Conservation (phyloP, 2,113 vertebrate genomes). For the Struthio camelus region DNA sequence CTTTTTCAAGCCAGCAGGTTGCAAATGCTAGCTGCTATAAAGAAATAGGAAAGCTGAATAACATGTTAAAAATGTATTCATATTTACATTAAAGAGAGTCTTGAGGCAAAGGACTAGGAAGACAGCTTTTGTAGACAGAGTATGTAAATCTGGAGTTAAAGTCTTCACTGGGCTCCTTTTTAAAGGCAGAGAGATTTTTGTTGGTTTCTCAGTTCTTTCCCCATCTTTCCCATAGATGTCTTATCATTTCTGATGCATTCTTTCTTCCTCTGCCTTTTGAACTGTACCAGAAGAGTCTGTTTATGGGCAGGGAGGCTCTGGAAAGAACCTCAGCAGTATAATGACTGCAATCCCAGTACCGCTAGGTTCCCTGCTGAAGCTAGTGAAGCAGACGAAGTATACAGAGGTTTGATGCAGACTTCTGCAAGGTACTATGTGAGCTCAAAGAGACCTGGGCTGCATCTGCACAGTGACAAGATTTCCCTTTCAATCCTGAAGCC, state of each 20-base stretch:
- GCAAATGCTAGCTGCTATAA: background rate
- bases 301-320: background rate
- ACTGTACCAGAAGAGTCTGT: background rate
- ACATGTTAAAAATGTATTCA: background rate
- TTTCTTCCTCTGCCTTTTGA: background rate
- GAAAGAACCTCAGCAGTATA: background rate
- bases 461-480: background rate
- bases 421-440: fast-evolving
- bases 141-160: background rate
- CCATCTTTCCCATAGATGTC: background rate
- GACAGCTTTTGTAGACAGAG: background rate
- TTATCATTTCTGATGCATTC: background rate
- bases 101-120: background rate
- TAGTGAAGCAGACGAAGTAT: background rate
- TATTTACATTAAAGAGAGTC: background rate
- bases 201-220: background rate
- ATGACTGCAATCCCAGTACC: background rate
- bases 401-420: background rate
- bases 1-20: background rate
- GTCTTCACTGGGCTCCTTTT: background rate
- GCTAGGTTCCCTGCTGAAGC: background rate
- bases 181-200: background rate
- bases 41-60: background rate
- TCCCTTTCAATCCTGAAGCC: background rate
- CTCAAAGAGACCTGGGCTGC: background rate